phyloP scores from a whole-genome alignment of 2,888 invertebrate species.

The Parasteatoda lunata region DNA sequence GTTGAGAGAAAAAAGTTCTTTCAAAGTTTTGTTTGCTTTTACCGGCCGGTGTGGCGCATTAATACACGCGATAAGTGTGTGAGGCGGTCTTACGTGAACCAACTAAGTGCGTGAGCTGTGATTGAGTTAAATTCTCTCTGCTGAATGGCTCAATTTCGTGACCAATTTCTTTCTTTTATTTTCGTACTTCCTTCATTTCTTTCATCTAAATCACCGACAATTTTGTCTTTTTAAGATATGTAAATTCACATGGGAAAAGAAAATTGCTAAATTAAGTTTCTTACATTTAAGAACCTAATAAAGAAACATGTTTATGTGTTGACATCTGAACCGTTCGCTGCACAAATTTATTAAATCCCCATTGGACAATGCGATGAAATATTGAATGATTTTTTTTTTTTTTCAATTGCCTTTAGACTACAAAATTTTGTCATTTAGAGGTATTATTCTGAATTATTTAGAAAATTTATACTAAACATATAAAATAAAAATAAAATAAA shows the following conservation, averaged over 20 bases:
- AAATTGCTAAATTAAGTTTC: neutral
- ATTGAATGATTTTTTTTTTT: too few species aligned
- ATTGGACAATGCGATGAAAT: too few species aligned
- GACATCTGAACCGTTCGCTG: too few species aligned
- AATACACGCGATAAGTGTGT: slow-evolving; percentile 40
- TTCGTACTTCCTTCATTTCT: neutral
- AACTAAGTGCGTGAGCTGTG: slow-evolving; percentile 17
- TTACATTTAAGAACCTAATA: too few species aligned
- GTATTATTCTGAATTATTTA: too few species aligned
- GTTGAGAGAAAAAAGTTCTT: slow-evolving; percentile 18
- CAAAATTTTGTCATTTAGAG: too few species aligned
- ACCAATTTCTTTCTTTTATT: neutral
- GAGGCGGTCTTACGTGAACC: slow-evolving; percentile 30
- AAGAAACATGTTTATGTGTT: too few species aligned
- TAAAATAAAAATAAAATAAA: too few species aligned
- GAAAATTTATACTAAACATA: too few species aligned
- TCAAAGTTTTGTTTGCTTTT: slow-evolving; percentile 41
- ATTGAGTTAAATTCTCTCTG: slow-evolving; percentile 10
- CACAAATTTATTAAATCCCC: too few species aligned
- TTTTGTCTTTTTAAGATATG: neutral
- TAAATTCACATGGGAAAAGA: neutral
- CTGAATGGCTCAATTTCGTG: slow-evolving; percentile 24
- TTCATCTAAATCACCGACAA: neutral
- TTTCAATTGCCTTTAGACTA: too few species aligned
- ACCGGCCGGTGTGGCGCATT: slow-evolving; percentile 26